A percentile compares a stretch with the other conserved stretches of the same genome.
Conservation (phyloP, 1,140 invertebrate genomes). For the Homalodisca vitripennis region DNA sequence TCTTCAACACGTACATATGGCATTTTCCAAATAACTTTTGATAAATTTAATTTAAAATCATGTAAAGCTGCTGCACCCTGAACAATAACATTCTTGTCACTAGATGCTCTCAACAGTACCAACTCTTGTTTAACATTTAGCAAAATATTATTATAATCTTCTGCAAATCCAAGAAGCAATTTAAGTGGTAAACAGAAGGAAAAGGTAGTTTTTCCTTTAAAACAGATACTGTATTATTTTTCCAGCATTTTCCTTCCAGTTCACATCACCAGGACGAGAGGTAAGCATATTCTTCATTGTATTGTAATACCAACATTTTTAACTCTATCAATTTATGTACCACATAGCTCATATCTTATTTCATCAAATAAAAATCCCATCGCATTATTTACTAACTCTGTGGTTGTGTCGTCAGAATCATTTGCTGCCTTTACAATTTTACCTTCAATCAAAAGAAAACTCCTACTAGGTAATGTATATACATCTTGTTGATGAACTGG, state of each 20-base stretch:
- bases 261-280: constrained; percentile 37
- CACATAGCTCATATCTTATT: constrained; percentile 50
- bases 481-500: constrained; percentile 47
- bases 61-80: not conserved
- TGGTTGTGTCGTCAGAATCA: not conserved
- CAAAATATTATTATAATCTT: constrained; percentile 51
- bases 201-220: constrained; percentile 38
- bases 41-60: constrained; percentile 38
- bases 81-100: constrained; percentile 39
- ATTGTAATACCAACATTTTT: constrained; percentile 47
- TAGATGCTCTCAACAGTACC: constrained; percentile 46
- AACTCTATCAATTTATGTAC: constrained; percentile 48
- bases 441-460: constrained; percentile 45
- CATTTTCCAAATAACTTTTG: constrained; percentile 42
- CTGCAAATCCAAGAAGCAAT: constrained; percentile 48
- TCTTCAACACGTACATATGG: constrained; percentile 40
- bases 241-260: constrained; percentile 41
- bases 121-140: constrained; percentile 51
- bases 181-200: constrained; percentile 47
- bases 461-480: constrained; percentile 43
- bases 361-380: constrained; percentile 49
- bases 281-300: constrained; percentile 48
- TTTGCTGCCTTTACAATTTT: constrained; percentile 16
- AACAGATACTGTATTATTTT: constrained; percentile 1
- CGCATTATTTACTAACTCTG: constrained; percentile 22